A percentile compares a stretch with the other conserved stretches of the same genome.
phyloP scores from a whole-genome alignment of 2,888 invertebrate genomes.

The Sphinx pinastri region DNA sequence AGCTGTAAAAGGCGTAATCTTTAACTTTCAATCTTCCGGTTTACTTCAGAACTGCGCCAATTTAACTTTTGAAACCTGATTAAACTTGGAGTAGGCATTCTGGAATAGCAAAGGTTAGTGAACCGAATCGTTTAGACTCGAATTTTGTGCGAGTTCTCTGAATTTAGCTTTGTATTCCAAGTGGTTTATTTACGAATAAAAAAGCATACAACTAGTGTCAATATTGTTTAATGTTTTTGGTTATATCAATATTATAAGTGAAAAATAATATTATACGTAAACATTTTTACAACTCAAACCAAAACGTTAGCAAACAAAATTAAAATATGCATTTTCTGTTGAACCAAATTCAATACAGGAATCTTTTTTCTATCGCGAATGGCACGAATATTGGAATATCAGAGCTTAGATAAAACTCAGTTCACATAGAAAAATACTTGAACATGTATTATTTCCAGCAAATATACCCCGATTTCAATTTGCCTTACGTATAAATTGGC shows the following conservation, averaged over 20 bases:
- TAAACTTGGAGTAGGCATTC: constrained; percentile 23
- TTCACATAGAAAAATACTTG: neutral
- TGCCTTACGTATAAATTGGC: neutral
- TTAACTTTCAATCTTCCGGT: constrained; percentile 22
- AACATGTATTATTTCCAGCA: neutral
- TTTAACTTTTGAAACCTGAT: constrained; percentile 28
- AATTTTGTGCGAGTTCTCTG: constrained; percentile 16
- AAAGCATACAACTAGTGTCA: neutral
- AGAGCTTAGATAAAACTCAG: neutral
- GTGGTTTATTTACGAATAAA: neutral
- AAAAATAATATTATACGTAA: too few relatives aligned
- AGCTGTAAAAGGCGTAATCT: neutral
- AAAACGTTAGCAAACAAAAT: too few relatives aligned
- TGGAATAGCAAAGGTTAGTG: constrained; percentile 18
- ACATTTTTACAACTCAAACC: too few relatives aligned
- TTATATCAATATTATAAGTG: too few relatives aligned
- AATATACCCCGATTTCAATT: constrained; percentile 5
- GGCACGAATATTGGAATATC: neutral
- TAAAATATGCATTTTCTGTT: too few relatives aligned
- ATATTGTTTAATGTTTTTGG: neutral
- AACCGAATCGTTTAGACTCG: neutral
- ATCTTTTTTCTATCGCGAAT: neutral
- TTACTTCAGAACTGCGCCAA: constrained; percentile 25
- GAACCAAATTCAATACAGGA: neutral
- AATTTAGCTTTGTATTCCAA: constrained; percentile 9